Percentiles rank a stretch among this genome's conserved stretches.
These are phyloP conservation scores for Agraylea sexmaculata DNA, from an alignment of 1,140 invertebrate genomes.

Conservation along the genomic window DNA sequence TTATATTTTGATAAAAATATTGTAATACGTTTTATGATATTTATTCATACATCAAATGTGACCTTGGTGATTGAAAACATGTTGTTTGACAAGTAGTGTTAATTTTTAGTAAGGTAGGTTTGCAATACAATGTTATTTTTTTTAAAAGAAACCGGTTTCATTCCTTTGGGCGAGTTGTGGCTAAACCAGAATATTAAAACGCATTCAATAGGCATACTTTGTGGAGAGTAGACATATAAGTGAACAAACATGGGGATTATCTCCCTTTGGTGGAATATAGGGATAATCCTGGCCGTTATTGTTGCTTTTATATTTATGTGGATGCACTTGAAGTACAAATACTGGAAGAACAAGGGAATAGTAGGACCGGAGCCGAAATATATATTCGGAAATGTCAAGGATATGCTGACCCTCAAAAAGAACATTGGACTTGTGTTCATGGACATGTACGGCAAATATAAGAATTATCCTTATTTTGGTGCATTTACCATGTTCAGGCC, in stretches of 20 bases:
- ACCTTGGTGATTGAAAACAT: too few relatives aligned
- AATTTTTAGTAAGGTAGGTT: neutral
- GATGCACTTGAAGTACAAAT: neutral
- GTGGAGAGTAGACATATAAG: too few relatives aligned
- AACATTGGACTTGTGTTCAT: slow-evolving; percentile 22
- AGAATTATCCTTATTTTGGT: slow-evolving; percentile 29
- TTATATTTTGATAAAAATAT: too few relatives aligned
- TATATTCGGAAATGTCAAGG: slow-evolving; percentile 26
- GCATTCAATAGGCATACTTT: neutral
- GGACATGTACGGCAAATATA: slow-evolving; percentile 29
- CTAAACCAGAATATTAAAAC: neutral
- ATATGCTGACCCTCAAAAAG: neutral
- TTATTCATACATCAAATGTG: too few relatives aligned
- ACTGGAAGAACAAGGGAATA: slow-evolving; percentile 32
- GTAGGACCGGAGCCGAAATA: slow-evolving; percentile 26
- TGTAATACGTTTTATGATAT: too few relatives aligned
- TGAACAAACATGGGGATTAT: slow-evolving; percentile 1
- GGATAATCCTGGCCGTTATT: slow-evolving; percentile 3
- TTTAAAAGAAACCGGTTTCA: neutral
- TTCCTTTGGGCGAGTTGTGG: neutral
- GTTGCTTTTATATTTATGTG: neutral
- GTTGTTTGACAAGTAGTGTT: too few relatives aligned
- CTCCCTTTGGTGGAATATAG: slow-evolving; percentile 12
- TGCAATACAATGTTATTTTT: slow-evolving; percentile 1
- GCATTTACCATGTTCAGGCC: slow-evolving; percentile 34